phyloP scores from a whole-genome alignment of 2,797 vertebrate species.

The Chromobotia macracanthus region DNA sequence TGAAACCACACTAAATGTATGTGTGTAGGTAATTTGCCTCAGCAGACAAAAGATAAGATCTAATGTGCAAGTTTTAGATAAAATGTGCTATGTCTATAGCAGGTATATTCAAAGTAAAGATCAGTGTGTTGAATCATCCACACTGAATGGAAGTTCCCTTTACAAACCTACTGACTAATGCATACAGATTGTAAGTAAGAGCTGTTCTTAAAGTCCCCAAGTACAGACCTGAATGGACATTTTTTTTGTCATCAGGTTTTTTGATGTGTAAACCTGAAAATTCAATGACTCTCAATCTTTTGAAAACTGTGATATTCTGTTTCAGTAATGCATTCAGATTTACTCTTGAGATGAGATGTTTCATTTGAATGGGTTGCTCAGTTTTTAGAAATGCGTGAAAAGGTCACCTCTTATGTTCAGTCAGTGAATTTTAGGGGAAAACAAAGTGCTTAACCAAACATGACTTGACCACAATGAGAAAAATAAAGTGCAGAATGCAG shows the following conservation, averaged over 20 bases:
- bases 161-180: constrained; percentile 13
- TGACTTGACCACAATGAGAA: background rate
- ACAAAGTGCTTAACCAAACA: constrained; percentile 5
- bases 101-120: constrained; percentile 6
- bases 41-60: background rate
- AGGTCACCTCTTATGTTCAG: constrained; percentile 11
- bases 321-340: constrained; percentile 11
- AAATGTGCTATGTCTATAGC: background rate
- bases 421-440: constrained; percentile 13
- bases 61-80: constrained; percentile 34
- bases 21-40: background rate
- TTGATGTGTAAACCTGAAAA: constrained; percentile 29
- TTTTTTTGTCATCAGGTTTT: constrained; percentile 32
- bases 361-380: background rate
- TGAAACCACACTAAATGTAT: background rate
- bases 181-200: background rate
- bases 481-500: background rate
- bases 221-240: background rate
- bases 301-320: background rate
- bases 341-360: constrained; percentile 25
- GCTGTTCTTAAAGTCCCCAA: background rate
- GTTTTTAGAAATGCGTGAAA: constrained; percentile 6
- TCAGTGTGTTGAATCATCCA: constrained; percentile 33
- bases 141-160: constrained; percentile 41
- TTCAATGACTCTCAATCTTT: background rate